Conservation (phyloP, 1,140 invertebrate species). For the Agrilus planipennis region DNA sequence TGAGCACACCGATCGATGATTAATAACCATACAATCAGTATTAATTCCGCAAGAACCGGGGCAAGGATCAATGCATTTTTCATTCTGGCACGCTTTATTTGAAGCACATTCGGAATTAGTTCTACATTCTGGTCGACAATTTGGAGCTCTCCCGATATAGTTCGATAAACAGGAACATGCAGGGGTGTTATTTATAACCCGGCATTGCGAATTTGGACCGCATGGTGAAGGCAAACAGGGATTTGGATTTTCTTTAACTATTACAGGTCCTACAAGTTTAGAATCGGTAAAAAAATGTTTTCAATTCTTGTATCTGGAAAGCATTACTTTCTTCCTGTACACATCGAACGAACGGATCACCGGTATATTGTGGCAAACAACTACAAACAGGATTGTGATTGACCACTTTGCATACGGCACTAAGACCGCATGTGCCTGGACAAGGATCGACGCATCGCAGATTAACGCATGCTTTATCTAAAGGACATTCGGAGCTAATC, state of each 20-base stretch:
- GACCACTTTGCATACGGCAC: slow-evolving; percentile 56
- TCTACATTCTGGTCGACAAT: slow-evolving; percentile 54
- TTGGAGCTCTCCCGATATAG: slow-evolving; percentile 46
- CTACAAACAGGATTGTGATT: slow-evolving; percentile 55
- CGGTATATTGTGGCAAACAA: slow-evolving; percentile 51
- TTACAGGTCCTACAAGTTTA: neutral
- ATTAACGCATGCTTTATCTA: slow-evolving; percentile 45
- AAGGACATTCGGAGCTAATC: slow-evolving; percentile 46
- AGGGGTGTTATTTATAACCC: slow-evolving; percentile 42
- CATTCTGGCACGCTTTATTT: slow-evolving; percentile 48
- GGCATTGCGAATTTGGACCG: slow-evolving; percentile 49
- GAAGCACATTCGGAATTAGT: slow-evolving; percentile 50
- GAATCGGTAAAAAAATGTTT: neutral
- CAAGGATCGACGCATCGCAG: slow-evolving; percentile 52
- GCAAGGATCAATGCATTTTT: slow-evolving; percentile 52
- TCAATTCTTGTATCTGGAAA: neutral
- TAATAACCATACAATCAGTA: slow-evolving; percentile 46
- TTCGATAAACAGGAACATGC: slow-evolving; percentile 47
- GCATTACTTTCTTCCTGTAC: slow-evolving; percentile 41
- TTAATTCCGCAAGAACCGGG: slow-evolving; percentile 45
- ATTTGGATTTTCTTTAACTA: slow-evolving; percentile 20
- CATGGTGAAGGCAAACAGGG: slow-evolving; percentile 54
- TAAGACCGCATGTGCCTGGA: slow-evolving; percentile 48
- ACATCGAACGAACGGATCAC: slow-evolving; percentile 64
- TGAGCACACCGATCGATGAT: slow-evolving; percentile 48